Conservation (phyloP, 2,797 vertebrate species). For the Melanotaenia maccullochi region DNA sequence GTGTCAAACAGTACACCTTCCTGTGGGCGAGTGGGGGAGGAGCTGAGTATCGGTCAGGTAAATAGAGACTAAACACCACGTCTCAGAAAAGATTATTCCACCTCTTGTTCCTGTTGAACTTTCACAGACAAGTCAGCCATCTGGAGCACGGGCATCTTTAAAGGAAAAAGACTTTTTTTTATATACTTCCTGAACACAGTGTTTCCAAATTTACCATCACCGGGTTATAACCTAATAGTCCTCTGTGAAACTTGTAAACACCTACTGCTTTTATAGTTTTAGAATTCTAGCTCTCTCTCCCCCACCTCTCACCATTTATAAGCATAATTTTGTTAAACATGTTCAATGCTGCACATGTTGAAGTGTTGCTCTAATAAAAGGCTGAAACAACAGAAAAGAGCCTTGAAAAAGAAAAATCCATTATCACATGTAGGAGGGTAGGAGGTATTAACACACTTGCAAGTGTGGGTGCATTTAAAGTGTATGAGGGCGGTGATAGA, state of each 20-base stretch:
- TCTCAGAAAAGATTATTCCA: constrained; percentile 60
- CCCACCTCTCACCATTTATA: neutral
- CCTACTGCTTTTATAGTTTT: constrained; percentile 8
- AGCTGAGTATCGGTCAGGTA: constrained; percentile 67
- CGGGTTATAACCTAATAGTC: constrained; percentile 23
- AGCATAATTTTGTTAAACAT: neutral
- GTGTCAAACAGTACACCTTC: constrained; percentile 67
- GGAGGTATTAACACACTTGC: constrained; percentile 72
- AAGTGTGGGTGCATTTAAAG: constrained; percentile 72
- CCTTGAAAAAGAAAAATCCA: constrained; percentile 53
- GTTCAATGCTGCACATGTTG: neutral
- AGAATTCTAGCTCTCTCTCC: neutral
- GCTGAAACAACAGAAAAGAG: constrained; percentile 15
- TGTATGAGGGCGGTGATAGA: constrained; percentile 59
- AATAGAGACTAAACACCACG: constrained; percentile 63
- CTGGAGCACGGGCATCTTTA: constrained; percentile 36
- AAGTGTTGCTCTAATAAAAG: constrained; percentile 21
- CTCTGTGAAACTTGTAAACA: constrained; percentile 16
- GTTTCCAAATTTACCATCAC: constrained; percentile 35
- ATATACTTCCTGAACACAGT: constrained; percentile 18
- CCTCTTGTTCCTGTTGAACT: constrained; percentile 47
- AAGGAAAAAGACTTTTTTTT: constrained; percentile 8
- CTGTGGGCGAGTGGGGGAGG: constrained; percentile 67
- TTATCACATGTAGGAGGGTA: constrained; percentile 78
- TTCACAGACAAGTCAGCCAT: constrained; percentile 42